Base-by-base conservation (phyloP, 1,140 invertebrate genomes). In the Ceratoteleas bidentatus region DNA sequence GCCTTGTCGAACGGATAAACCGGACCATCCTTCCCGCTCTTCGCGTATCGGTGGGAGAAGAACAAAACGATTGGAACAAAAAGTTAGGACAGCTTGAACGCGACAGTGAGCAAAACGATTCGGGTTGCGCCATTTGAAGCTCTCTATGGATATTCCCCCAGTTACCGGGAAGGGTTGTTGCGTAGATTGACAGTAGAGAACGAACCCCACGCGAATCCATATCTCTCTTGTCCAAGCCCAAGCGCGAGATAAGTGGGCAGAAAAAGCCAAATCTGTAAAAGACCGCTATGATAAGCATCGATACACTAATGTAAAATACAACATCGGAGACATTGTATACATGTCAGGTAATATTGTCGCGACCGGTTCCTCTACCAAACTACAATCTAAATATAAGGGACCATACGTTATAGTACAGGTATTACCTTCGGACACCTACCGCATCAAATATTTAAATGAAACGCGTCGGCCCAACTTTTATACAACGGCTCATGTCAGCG, bases 1-100 rank as follows among this genome's bases (percentile, higher is more conserved):
- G 81, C 0, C 75, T 69, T 45, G 74, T 86, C 0, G 81, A 86
- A 32, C 47, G 76, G 3, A 36, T 75, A 43, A 83, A 83, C 40
- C 52, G 53, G 0, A 83, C 81, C 0, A 36, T 64, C 0, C 8
- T 70, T 7, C 57, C 74, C 1, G 13, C 14, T 1, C 2, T 60
- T 2, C 33, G 54, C n/a, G 13, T 24, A 15, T 43, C 36, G 5
- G 2, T 38, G 54, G 6, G 10, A n/a, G n/a, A n/a, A n/a, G n/a
- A n/a, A n/a, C n/a, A n/a, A n/a, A n/a, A n/a, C n/a, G n/a, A n/a
- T n/a, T n/a, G n/a, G n/a, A n/a, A n/a, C n/a, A n/a, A n/a, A n/a
- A n/a, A n/a, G n/a, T n/a, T n/a, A n/a, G n/a, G n/a, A n/a, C n/a
- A n/a, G n/a, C n/a, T n/a, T n/a, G n/a, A n/a, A n/a, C n/a, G n/a